Evolutionary conservation across 2,888 invertebrate species (phyloP).

Genomic region (Hydraecia micacea): DNA sequence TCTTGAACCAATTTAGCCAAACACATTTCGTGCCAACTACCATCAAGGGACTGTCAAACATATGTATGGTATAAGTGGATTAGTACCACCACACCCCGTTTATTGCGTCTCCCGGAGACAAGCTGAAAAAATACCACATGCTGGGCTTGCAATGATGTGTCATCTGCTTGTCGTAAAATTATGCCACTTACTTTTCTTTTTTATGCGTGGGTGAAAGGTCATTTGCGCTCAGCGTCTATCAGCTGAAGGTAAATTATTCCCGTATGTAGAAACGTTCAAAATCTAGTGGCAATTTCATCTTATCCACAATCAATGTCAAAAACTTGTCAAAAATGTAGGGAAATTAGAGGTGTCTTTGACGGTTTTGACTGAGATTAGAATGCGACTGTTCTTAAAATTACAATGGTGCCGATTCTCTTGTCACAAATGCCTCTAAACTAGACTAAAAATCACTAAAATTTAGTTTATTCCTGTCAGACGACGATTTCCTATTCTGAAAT

Average conservation of each 20-base stretch:
- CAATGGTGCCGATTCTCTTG: not conserved
- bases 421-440: too few relatives aligned
- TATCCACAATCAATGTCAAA: not conserved
- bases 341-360: not conserved
- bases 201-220: constrained; percentile 2
- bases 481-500: too few relatives aligned
- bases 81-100: constrained; percentile 37
- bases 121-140: constrained; percentile 69
- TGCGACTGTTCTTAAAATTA: not conserved
- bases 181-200: constrained; percentile 15
- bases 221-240: not conserved
- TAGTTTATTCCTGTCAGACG: too few relatives aligned
- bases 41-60: constrained; percentile 25
- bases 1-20: constrained; percentile 49
- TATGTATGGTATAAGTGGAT: constrained; percentile 34
- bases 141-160: constrained; percentile 54
- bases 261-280: not conserved
- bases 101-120: constrained; percentile 40
- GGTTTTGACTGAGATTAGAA: too few relatives aligned
- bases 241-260: not conserved
- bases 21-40: constrained; percentile 43
- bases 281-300: not conserved
- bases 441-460: too few relatives aligned
- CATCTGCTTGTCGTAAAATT: constrained; percentile 48
- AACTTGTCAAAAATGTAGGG: not conserved